These are phyloP conservation scores for Cottoperca gobio DNA, from an alignment of 2,797 vertebrate genomes.

Conservation along the genomic window DNA sequence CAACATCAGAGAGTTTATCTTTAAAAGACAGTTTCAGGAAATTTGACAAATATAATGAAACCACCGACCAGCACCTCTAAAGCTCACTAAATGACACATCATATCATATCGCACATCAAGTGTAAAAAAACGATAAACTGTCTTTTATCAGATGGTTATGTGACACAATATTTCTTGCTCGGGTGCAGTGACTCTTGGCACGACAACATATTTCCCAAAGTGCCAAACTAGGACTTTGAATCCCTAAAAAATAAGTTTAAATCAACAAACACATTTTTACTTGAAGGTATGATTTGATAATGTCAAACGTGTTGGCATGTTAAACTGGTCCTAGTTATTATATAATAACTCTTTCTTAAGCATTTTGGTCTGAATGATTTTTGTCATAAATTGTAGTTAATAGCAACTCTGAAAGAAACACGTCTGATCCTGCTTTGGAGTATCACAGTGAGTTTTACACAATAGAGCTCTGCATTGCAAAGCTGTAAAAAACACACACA, in stretches of 20 bases:
- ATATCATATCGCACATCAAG: too few species aligned
- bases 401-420: background rate
- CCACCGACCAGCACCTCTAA: too few species aligned
- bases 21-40: too few species aligned
- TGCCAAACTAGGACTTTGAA: background rate
- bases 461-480: background rate
- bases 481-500: background rate
- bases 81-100: too few species aligned
- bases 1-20: too few species aligned
- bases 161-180: too few species aligned
- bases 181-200: background rate
- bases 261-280: background rate
- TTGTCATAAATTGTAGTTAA: background rate
- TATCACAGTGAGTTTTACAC: background rate
- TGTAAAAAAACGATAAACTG: too few species aligned
- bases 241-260: background rate
- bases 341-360: background rate
- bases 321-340: background rate
- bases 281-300: background rate
- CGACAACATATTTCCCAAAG: background rate
- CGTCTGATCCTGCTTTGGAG: background rate
- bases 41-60: too few species aligned
- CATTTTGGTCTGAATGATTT: background rate
- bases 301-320: background rate
- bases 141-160: too few species aligned